Conservation (phyloP, 2,797 vertebrate species). For the Spea hammondii region DNA sequence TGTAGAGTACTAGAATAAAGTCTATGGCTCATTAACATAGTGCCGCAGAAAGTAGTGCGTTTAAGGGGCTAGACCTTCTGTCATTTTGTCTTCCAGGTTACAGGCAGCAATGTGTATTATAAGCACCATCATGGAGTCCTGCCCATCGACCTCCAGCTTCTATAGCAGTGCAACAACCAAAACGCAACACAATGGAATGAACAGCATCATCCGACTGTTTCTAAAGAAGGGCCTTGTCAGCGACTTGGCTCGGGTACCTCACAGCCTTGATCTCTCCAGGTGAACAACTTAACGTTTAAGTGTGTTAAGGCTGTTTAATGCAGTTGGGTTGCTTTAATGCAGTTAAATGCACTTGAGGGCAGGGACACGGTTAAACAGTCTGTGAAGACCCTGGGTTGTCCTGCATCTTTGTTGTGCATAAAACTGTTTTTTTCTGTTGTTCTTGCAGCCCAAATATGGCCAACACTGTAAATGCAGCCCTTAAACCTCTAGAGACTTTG, state of each 20-base stretch:
- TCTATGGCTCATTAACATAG: too few species aligned
- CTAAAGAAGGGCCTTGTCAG: constrained; percentile 95
- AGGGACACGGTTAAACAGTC: too few species aligned
- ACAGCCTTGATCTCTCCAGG: constrained; percentile 95
- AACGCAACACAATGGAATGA: constrained; percentile 95
- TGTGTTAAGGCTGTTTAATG: background rate
- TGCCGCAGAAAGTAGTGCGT: too few species aligned
- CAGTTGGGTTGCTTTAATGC: too few species aligned
- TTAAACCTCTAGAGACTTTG: constrained; percentile 91
- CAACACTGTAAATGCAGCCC: constrained; percentile 92
- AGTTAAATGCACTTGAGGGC: background rate
- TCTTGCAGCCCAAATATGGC: constrained; percentile 90
- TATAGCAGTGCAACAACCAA: constrained; percentile 92
- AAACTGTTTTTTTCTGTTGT: constrained; percentile 13
- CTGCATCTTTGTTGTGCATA: too few species aligned
- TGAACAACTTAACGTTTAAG: constrained; percentile 45
- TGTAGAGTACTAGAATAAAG: too few species aligned
- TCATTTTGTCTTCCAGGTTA: constrained; percentile 68
- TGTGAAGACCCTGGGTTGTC: too few species aligned
- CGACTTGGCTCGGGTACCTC: constrained; percentile 90
- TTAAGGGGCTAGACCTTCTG: too few species aligned
- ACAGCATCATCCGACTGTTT: constrained; percentile 95
- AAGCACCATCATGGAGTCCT: constrained; percentile 98
- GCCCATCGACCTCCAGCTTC: constrained; percentile 95
- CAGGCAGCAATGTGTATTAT: constrained; percentile 98